Percentiles rank a stretch among this genome's conserved stretches.
phyloP scores from a whole-genome alignment of 2,113 vertebrate genomes.

The Erythrolamprus reginae region DNA sequence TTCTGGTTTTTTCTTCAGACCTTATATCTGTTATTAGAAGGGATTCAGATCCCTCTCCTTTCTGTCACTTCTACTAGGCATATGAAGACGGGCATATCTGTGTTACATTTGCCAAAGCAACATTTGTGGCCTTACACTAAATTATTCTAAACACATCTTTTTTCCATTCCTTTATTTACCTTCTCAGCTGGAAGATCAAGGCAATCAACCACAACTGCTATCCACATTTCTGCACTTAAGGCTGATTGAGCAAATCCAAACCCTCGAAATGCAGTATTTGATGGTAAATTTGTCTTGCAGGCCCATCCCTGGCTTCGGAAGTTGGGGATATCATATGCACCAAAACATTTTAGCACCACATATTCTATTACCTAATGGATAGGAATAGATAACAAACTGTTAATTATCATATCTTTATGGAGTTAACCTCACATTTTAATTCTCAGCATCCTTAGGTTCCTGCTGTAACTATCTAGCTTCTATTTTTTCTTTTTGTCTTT shows the following conservation, averaged over 20 bases:
- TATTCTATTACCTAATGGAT: slow-evolving; percentile 55
- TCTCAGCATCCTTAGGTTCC: not conserved
- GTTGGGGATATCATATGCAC: slow-evolving; percentile 76
- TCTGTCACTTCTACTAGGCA: not conserved
- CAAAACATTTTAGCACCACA: slow-evolving; percentile 74
- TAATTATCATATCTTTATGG: not conserved
- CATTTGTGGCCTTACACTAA: not conserved
- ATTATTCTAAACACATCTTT: not conserved
- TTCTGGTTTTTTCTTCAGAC: not conserved
- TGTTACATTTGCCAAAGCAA: not conserved
- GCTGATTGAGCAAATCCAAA: slow-evolving; percentile 78
- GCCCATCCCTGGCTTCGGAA: slow-evolving; percentile 59
- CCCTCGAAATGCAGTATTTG: slow-evolving; percentile 81
- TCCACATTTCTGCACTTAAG: slow-evolving; percentile 72
- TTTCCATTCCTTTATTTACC: slow-evolving; percentile 11
- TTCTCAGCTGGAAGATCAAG: slow-evolving; percentile 59
- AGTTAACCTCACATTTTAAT: not conserved
- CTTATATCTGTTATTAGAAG: not conserved
- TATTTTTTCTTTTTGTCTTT: not conserved
- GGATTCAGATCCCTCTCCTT: not conserved
- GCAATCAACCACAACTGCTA: slow-evolving; percentile 72
- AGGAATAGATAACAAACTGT: slow-evolving; percentile 2
- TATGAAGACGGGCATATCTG: not conserved
- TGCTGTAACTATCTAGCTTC: not conserved
- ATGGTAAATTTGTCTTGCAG: slow-evolving; percentile 84